These are phyloP conservation scores for Sapajus apella DNA, from an alignment of 2,113 vertebrate genomes.

Conservation along the genomic window DNA sequence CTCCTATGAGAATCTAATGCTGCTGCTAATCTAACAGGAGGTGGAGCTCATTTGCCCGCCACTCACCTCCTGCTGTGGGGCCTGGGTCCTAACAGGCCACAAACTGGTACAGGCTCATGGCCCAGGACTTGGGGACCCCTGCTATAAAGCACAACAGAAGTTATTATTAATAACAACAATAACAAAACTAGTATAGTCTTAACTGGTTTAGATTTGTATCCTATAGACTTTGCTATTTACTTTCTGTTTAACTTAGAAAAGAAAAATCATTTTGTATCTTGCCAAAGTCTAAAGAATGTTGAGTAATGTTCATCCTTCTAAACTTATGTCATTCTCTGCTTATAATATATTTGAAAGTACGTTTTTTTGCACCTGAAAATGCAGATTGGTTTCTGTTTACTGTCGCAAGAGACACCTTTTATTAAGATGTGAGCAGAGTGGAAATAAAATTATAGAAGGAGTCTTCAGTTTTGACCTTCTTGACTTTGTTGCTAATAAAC, in stretches of 20 bases:
- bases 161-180: background rate
- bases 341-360: conserved; percentile 53
- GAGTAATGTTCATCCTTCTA: conserved; percentile 9
- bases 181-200: background rate
- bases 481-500: conserved; percentile 82
- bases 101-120: too few species aligned
- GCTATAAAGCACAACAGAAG: background rate
- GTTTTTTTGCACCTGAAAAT: conserved; percentile 65
- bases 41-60: too few species aligned
- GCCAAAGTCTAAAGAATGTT: background rate
- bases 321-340: conserved; percentile 48
- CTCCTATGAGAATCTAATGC: too few species aligned
- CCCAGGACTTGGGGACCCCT: too few species aligned
- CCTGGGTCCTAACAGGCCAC: too few species aligned
- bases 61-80: too few species aligned
- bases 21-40: too few species aligned
- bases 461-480: conserved; percentile 78
- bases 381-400: conserved; percentile 73
- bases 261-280: conserved; percentile 52
- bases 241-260: conserved; percentile 22
- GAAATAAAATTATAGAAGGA: conserved; percentile 76
- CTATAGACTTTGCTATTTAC: background rate
- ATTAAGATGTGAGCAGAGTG: conserved; percentile 73
- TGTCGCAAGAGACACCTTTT: conserved; percentile 74
- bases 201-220: conserved; percentile 23